Evolutionary conservation across 2,888 invertebrate genomes (phyloP).

Genomic region (Melikaiella ostensackeni): DNA sequence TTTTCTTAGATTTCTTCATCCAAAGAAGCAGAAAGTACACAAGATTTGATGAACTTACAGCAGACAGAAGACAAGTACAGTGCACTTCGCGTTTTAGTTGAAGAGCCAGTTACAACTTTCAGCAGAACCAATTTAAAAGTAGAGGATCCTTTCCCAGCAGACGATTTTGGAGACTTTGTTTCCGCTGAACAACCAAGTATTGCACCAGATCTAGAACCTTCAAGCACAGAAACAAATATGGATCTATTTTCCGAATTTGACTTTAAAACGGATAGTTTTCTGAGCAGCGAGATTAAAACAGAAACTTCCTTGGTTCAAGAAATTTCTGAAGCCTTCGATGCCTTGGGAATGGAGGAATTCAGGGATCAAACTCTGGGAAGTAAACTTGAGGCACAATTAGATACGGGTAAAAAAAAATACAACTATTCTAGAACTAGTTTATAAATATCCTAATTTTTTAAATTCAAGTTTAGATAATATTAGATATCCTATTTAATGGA

Average conservation of each 20-base stretch:
- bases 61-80: conserved; percentile 77
- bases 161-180: conserved; percentile 78
- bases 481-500: no score
- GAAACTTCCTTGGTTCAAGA: conserved; percentile 65
- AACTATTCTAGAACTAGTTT: background rate
- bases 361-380: conserved; percentile 59
- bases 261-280: conserved; percentile 56
- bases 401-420: conserved; percentile 61
- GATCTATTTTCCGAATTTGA: conserved; percentile 71
- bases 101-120: conserved; percentile 57
- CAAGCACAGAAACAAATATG: conserved; percentile 51
- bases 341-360: conserved; percentile 64
- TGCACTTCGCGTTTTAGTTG: conserved; percentile 76
- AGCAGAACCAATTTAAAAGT: conserved; percentile 49
- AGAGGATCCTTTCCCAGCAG: conserved; percentile 59
- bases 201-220: conserved; percentile 47
- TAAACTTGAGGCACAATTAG: conserved; percentile 61
- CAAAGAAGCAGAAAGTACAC: conserved; percentile 52
- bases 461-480: no score
- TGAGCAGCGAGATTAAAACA: conserved; percentile 52
- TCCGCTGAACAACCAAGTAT: conserved; percentile 69
- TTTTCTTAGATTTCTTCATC: conserved; percentile 51
- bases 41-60: conserved; percentile 73
- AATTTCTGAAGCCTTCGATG: conserved; percentile 68
- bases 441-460: no score